phyloP scores from a whole-genome alignment of 2,113 vertebrate species.

The Callocephalon fimbriatum region DNA sequence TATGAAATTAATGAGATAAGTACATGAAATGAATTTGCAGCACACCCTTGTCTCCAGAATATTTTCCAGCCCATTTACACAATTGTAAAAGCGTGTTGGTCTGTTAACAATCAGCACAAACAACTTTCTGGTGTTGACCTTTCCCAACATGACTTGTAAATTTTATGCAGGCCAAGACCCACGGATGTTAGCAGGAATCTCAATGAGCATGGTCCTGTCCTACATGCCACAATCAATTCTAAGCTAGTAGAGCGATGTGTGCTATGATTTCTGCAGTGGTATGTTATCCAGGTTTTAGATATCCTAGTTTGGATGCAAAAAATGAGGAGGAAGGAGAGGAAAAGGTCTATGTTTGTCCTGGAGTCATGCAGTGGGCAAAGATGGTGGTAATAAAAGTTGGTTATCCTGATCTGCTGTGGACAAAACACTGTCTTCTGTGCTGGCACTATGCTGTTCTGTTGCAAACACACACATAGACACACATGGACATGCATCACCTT shows the following conservation, averaged over 20 bases:
- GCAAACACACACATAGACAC: accelerated
- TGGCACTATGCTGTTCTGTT: not conserved
- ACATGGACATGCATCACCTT: accelerated
- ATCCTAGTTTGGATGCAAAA: not conserved
- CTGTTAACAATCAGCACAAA: not conserved
- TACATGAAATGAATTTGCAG: not conserved
- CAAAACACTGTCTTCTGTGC: not conserved
- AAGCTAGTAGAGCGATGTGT: accelerated
- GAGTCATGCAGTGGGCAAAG: not conserved
- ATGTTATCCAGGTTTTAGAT: accelerated
- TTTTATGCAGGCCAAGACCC: not conserved
- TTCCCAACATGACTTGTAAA: not conserved
- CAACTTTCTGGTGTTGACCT: not conserved
- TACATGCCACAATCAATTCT: not conserved
- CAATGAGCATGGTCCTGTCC: not conserved
- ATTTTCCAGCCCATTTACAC: not conserved
- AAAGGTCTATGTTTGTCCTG: not conserved
- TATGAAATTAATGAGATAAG: conserved; percentile 10
- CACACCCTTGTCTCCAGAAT: not conserved
- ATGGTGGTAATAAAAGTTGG: too few relatives aligned
- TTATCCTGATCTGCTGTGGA: too few relatives aligned
- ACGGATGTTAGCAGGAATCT: accelerated
- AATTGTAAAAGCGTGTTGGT: not conserved
- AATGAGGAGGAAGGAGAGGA: not conserved
- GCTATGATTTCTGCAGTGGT: not conserved